Base-by-base conservation (phyloP, 2,113 vertebrate genomes). In the Sialia sialis region DNA sequence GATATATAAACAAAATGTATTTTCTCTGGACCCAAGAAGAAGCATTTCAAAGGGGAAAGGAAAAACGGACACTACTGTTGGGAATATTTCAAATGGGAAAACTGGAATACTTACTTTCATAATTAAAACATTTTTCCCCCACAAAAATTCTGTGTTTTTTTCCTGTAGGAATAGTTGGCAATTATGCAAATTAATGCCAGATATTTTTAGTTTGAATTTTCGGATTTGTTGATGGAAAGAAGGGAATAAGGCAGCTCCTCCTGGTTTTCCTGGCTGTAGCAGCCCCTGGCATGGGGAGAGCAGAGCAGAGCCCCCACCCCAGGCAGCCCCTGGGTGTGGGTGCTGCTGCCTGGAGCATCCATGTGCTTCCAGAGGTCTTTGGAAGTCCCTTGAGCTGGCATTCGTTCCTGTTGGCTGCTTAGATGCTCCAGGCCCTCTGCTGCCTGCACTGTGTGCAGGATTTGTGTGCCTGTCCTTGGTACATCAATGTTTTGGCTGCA, bases 141-240 rank as follows among this genome's bases (percentile, higher is more conserved):
- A 6, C 7, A 43, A 4, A 77, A 82, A 38, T 72, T 55, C 46
- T 11, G 18, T 43, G 36, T 44, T 77, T 87, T 82, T 81, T 51
- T 74, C 60, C 84, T 70, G 26, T 30, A 58, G 81, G 79, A 92
- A 76, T 59, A 60, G 58, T 29, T 41, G 63, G 54, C 11, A 43
- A 62, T 84, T 83, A 69, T 89, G 89, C 64, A 91, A 58, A 95
- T 84, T 25, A 89, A 89, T 91, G 73, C 87, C 38, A 76, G 64
- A 48, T 69, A 66, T 73, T 88, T 92, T 82, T 83, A 79, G 63
- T 44, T 63, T 70, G 41, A 21, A 3, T 46, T 72, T 60, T 79
- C 2, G 3, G n/a, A 6, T 46, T 55, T 70, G 82, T 63, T 2
- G 2, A 52, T 76, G 54, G 70, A 39, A 63, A 43, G 75, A 52